These are phyloP conservation scores for human DNA, from an alignment of 2,113 vertebrate species.

Conservation along the genomic window GRCh38 chr14:25523501-25524000, in stretches of 20 bases:
- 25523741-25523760: neutral
- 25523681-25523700: neutral
- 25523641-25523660: neutral
- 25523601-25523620: neutral
- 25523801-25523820: too few relatives aligned
- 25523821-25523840: too few relatives aligned
- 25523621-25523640: neutral
- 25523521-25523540: neutral
- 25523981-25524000: too few relatives aligned
- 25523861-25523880: too few relatives aligned
- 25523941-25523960: too few relatives aligned
- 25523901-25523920: too few relatives aligned
- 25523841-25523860: too few relatives aligned
- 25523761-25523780: neutral
- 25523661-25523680: neutral
- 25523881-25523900: too few relatives aligned
- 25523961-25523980: too few relatives aligned
- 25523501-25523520: neutral
- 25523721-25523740: neutral
- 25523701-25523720: conserved; percentile 5
- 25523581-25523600: neutral
- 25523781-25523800: neutral
- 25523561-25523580: neutral
- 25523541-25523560: neutral
- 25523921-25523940: too few relatives aligned